These are phyloP conservation scores for Geotrupes spiniger DNA, from an alignment of 2,888 invertebrate genomes.

Conservation along the genomic window DNA sequence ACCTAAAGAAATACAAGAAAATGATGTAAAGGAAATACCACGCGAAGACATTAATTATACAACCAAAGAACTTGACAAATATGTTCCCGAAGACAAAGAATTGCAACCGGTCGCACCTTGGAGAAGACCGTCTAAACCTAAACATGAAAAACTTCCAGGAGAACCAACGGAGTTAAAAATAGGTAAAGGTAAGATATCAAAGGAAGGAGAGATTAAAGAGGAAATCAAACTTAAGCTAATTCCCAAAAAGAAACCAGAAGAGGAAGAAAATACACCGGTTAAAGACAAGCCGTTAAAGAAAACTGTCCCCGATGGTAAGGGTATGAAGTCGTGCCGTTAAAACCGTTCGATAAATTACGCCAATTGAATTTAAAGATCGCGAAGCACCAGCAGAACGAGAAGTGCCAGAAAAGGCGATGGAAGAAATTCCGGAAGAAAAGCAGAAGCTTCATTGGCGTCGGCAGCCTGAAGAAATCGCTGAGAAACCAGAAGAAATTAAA, in stretches of 20 bases:
- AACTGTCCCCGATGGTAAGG: slow-evolving; percentile 41
- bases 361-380: slow-evolving; percentile 28
- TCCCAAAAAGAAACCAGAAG: slow-evolving; percentile 36
- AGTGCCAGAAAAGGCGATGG: slow-evolving; percentile 43
- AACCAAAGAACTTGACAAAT: slow-evolving; percentile 36
- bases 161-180: slow-evolving; percentile 41
- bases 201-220: slow-evolving; percentile 40
- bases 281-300: slow-evolving; percentile 41
- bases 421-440: slow-evolving; percentile 31
- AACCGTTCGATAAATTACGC: slow-evolving; percentile 38
- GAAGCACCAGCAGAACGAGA: slow-evolving; percentile 40
- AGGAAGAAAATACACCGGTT: slow-evolving; percentile 37
- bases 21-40: slow-evolving; percentile 29
- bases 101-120: slow-evolving; percentile 40
- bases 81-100: slow-evolving; percentile 45
- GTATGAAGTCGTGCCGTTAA: slow-evolving; percentile 48
- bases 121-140: slow-evolving; percentile 46
- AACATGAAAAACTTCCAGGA: slow-evolving; percentile 36
- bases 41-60: slow-evolving; percentile 28
- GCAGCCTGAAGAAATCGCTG: slow-evolving; percentile 47
- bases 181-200: slow-evolving; percentile 46
- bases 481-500: slow-evolving; percentile 38
- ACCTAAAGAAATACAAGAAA: slow-evolving; percentile 34
- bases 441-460: slow-evolving; percentile 39
- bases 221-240: slow-evolving; percentile 45